phyloP scores from a whole-genome alignment of 2,797 vertebrate species.

The Melanogrammus aeglefinus region DNA sequence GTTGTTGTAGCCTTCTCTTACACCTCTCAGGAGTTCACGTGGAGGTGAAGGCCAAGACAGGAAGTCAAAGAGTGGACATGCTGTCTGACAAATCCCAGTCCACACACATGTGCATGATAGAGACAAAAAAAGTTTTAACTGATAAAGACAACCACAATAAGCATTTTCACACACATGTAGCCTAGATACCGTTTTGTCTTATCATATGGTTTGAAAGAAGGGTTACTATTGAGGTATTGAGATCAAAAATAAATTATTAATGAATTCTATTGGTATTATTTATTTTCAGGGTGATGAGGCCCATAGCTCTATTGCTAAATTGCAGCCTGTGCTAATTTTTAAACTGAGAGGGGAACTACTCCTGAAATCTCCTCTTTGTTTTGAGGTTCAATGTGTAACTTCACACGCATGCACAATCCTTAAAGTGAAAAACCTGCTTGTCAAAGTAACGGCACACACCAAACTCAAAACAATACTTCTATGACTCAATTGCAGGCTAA shows the following conservation, averaged over 20 bases:
- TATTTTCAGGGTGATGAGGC: neutral
- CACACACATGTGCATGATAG: constrained; percentile 26
- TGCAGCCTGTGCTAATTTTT: neutral
- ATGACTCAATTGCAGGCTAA: constrained; percentile 1
- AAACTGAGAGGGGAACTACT: neutral
- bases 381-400: neutral
- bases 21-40: constrained; percentile 43
- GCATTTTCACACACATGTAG: neutral
- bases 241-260: neutral
- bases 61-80: constrained; percentile 50
- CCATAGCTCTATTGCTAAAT: neutral
- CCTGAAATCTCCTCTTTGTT: neutral
- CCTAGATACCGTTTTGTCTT: neutral
- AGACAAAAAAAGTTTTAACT: constrained; percentile 18
- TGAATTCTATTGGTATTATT: neutral
- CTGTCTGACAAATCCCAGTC: constrained; percentile 47
- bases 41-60: constrained; percentile 54
- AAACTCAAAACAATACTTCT: neutral
- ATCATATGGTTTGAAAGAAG: neutral
- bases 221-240: neutral
- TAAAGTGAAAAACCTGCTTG: neutral
- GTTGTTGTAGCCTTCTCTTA: neutral
- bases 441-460: neutral
- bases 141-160: constrained; percentile 17
- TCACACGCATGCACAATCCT: neutral